phyloP scores from a whole-genome alignment of 2,113 vertebrate species.

The Aspiorhynchus laticeps region DNA sequence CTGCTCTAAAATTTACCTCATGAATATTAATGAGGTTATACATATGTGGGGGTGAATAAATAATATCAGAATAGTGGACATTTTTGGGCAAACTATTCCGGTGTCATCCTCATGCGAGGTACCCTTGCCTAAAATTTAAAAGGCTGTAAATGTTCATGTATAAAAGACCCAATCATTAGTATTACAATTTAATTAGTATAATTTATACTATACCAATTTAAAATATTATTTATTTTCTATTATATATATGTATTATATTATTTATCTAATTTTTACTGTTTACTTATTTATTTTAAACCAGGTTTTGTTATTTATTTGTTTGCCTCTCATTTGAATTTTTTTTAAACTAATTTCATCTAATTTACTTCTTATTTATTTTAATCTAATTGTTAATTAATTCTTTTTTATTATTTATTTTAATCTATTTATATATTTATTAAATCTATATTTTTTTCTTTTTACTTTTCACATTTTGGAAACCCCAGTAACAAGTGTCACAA shows the following conservation, averaged over 20 bases:
- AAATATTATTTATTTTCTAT: background rate
- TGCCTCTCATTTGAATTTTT: background rate
- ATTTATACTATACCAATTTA: background rate
- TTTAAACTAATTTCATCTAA: background rate
- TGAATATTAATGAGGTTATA: background rate
- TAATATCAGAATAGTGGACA: background rate
- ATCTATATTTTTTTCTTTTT: background rate
- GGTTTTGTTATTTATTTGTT: background rate
- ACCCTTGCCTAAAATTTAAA: background rate
- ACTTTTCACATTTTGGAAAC: background rate
- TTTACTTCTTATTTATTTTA: background rate
- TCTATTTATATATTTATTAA: background rate
- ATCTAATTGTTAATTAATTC: background rate
- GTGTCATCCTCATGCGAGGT: background rate
- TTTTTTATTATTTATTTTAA: background rate
- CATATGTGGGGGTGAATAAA: background rate
- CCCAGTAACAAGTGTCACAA: background rate
- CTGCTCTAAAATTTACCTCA: background rate
- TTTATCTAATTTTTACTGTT: background rate
- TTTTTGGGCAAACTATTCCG: background rate
- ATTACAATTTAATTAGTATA: background rate
- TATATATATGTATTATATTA: background rate
- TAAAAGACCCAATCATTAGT: background rate
- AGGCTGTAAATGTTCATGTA: background rate
- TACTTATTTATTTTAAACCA: background rate